Evolutionary conservation across 2,113 vertebrate species (phyloP).

Genomic region (Tringa solitaria): DNA sequence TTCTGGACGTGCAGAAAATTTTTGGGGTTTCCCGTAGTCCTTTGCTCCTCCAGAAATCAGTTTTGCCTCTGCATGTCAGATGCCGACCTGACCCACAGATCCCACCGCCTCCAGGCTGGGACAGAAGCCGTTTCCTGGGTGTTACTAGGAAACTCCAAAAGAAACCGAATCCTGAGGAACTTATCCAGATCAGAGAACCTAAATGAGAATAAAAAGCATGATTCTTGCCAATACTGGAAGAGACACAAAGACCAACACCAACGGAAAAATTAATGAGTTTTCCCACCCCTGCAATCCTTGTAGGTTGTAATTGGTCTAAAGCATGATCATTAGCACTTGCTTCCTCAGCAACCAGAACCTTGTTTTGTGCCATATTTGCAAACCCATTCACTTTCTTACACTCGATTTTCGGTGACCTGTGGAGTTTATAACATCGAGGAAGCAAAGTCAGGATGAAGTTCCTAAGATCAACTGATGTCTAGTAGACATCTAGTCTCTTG

Average conservation of each 20-base stretch:
- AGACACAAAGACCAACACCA: conserved; percentile 21
- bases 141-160: neutral
- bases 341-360: neutral
- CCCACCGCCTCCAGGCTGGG: neutral
- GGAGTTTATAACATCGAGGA: neutral
- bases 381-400: neutral
- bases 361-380: neutral
- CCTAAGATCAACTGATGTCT: neutral
- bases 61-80: neutral
- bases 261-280: neutral
- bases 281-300: neutral
- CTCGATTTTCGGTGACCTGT: neutral
- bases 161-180: neutral
- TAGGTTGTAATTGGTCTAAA: conserved; percentile 21
- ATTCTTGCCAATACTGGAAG: neutral
- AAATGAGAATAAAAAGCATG: neutral
- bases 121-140: neutral
- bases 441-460: neutral
- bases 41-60: neutral
- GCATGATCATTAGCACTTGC: neutral
- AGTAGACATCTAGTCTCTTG: too few relatives aligned
- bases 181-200: neutral
- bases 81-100: too few relatives aligned
- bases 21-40: neutral
- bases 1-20: neutral